These are phyloP conservation scores for Drosophila busckii DNA, from an alignment of 1,140 invertebrate species.

Conservation along the genomic window DNA sequence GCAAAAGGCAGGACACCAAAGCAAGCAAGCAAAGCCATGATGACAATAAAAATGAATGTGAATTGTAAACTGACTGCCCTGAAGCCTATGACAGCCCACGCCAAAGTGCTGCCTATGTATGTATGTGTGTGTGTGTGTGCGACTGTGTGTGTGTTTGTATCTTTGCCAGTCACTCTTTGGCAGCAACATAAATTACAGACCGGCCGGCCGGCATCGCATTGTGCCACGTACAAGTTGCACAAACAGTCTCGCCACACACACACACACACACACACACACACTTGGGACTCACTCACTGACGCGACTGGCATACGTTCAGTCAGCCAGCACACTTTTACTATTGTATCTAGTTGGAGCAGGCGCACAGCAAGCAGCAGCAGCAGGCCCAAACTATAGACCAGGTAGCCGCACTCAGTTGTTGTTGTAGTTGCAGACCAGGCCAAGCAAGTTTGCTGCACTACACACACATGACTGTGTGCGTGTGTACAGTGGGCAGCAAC, in stretches of 20 bases:
- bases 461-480: background rate
- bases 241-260: conserved; percentile 34
- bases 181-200: conserved; percentile 61
- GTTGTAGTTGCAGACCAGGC: conserved; percentile 37
- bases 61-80: conserved; percentile 52
- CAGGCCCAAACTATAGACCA: conserved; percentile 1
- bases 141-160: too few relatives aligned
- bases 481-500: too few relatives aligned
- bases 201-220: conserved; percentile 58
- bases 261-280: conserved; percentile 8
- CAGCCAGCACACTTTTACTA: conserved; percentile 72
- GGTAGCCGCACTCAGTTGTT: conserved; percentile 10
- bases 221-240: conserved; percentile 1
- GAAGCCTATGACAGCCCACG: conserved; percentile 37
- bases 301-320: conserved; percentile 26
- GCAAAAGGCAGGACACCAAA: conserved; percentile 22
- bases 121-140: too few relatives aligned
- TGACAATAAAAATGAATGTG: conserved; percentile 72
- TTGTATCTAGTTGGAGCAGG: conserved; percentile 78
- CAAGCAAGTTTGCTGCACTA: conserved; percentile 37
- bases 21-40: conserved; percentile 59
- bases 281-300: background rate
- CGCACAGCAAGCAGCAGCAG: conserved; percentile 61
- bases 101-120: conserved; percentile 17
- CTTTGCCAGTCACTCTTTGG: conserved; percentile 43